These are phyloP conservation scores for Coluber constrictor DNA, from an alignment of 2,797 vertebrate species.

Conservation along the genomic window DNA sequence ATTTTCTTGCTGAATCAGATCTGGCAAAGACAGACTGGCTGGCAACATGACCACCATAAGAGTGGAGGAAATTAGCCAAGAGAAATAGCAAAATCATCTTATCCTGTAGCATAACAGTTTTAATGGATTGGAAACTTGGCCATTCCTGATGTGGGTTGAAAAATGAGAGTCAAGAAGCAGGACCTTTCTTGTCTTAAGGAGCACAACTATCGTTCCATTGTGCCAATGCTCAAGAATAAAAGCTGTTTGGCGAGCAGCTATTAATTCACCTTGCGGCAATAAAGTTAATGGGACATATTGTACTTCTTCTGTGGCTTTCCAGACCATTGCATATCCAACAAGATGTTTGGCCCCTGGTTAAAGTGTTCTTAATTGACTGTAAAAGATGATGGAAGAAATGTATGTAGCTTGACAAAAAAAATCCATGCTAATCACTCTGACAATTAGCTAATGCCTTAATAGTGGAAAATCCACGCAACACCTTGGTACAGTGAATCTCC, in stretches of 20 bases:
- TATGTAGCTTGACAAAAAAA: conserved; percentile 64
- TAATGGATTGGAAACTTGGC: background rate
- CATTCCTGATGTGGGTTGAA: background rate
- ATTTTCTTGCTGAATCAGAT: background rate
- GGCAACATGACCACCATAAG: background rate
- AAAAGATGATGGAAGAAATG: conserved; percentile 46
- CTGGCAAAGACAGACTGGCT: background rate
- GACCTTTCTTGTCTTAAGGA: background rate
- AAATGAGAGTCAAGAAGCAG: background rate
- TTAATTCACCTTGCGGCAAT: background rate
- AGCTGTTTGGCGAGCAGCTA: background rate
- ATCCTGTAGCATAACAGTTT: background rate
- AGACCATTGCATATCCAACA: conserved; percentile 26
- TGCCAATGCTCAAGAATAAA: background rate
- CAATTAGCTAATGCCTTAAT: conserved; percentile 72
- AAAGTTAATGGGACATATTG: background rate
- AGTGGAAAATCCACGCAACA: conserved; percentile 56
- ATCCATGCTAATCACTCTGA: conserved; percentile 69
- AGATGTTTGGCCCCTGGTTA: conserved; percentile 1
- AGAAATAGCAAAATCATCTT: background rate
- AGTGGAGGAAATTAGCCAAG: background rate
- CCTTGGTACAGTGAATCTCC: background rate
- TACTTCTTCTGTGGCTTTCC: conserved; percentile 6
- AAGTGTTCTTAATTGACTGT: conserved; percentile 23
- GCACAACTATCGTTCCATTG: background rate